These are phyloP conservation scores for Agrotis clavis DNA, from an alignment of 2,888 invertebrate genomes.

Conservation along the genomic window DNA sequence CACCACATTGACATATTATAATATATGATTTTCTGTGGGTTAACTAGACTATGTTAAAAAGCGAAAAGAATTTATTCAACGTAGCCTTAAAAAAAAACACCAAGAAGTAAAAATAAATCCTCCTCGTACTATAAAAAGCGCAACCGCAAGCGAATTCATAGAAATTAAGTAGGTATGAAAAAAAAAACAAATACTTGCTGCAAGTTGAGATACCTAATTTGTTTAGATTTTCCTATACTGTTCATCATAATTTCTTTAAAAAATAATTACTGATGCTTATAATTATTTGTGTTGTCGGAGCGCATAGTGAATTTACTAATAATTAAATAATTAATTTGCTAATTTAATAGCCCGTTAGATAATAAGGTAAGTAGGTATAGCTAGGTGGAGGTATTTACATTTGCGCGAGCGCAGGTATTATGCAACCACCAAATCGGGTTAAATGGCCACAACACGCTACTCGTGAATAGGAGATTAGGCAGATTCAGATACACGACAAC, in stretches of 20 bases:
- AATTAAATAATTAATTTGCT: too few species aligned
- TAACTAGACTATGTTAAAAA: background rate
- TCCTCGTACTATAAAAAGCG: background rate
- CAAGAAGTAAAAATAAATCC: background rate
- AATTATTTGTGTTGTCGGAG: background rate
- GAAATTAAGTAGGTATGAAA: background rate
- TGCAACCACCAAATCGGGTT: conserved; percentile 68
- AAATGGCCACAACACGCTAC: conserved; percentile 60
- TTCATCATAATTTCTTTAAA: background rate
- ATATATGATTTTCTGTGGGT: background rate
- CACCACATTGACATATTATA: background rate
- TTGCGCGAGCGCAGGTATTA: conserved; percentile 54
- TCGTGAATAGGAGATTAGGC: conserved; percentile 50
- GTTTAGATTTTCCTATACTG: conserved; percentile 17
- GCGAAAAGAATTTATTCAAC: too few species aligned
- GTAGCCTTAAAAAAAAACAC: background rate
- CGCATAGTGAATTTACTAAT: background rate
- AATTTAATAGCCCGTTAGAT: background rate
- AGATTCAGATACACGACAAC: too few species aligned
- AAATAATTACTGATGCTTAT: background rate
- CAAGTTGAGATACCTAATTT: background rate
- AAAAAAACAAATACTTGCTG: background rate
- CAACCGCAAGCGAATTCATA: background rate
- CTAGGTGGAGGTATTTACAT: background rate
- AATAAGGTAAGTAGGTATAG: background rate